Evolutionary conservation across 2,888 invertebrate species (phyloP).

Genomic region (Phortica magna): DNA sequence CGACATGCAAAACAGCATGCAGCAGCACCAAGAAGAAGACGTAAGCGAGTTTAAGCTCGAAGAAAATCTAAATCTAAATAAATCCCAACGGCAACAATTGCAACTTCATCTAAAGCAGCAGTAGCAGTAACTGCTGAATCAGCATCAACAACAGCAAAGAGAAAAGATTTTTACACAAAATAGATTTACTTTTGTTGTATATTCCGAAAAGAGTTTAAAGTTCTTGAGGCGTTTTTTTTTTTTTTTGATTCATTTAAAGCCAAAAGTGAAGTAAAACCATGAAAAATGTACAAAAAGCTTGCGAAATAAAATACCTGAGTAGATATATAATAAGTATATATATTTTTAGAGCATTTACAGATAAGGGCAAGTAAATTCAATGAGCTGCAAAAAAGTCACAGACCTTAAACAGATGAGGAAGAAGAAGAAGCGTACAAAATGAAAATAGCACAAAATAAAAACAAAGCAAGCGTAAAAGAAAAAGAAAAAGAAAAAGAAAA

Average conservation of each 20-base stretch:
- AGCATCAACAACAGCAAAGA: neutral
- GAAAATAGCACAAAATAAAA: conserved; percentile 51
- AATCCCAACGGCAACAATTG: conserved; percentile 8
- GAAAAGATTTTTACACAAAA: conserved; percentile 44
- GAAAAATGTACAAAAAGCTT: neutral
- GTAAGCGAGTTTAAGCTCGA: conserved; percentile 7
- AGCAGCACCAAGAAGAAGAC: neutral
- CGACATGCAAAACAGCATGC: conserved; percentile 12
- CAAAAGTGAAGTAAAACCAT: neutral
- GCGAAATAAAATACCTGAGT: conserved; percentile 8
- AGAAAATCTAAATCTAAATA: conserved; percentile 26
- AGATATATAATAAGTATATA: conserved; percentile 18
- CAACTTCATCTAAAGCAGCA: conserved; percentile 32
- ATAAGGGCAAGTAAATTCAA: conserved; percentile 69
- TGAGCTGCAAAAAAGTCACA: conserved; percentile 64
- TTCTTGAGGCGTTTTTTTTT: conserved; percentile 1
- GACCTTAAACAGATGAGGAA: conserved; percentile 61
- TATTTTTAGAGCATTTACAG: conserved; percentile 65
- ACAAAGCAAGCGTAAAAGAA: neutral
- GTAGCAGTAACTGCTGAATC: neutral
- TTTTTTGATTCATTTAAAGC: neutral
- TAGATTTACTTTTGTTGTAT: conserved; percentile 54
- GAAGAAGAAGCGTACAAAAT: conserved; percentile 66
- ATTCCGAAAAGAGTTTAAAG: neutral
- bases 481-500: conserved; percentile 26